Conservation (phyloP, 1,140 invertebrate species). For the Zaprionus kolodkinae region DNA sequence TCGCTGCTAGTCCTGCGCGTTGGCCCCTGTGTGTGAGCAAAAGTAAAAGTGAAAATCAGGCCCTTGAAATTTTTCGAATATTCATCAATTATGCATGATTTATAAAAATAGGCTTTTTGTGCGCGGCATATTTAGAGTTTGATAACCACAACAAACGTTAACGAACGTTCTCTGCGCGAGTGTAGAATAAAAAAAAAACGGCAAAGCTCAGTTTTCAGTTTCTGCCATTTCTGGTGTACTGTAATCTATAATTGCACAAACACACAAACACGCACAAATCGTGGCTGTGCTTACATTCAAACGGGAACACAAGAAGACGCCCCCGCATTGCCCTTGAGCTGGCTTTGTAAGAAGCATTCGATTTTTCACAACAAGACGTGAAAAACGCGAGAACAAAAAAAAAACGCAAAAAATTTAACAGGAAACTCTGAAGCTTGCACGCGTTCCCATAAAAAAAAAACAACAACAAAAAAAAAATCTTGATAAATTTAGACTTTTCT, state of each 20-base stretch:
- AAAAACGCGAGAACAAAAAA: slow-evolving; percentile 52
- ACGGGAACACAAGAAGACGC: slow-evolving; percentile 60
- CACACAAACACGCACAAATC: slow-evolving; percentile 40
- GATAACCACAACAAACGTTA: slow-evolving; percentile 6
- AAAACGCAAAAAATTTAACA: slow-evolving; percentile 11
- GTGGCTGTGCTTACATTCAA: slow-evolving; percentile 29
- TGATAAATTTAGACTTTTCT: not conserved
- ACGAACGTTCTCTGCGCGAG: slow-evolving; percentile 11
- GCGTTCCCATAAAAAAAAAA: slow-evolving; percentile 15
- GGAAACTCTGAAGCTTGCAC: slow-evolving; percentile 25
- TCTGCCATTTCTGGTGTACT: slow-evolving; percentile 50
- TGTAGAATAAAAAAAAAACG: slow-evolving; percentile 13
- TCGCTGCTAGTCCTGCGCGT: slow-evolving; percentile 66
- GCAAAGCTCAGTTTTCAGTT: slow-evolving; percentile 10
- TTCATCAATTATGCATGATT: slow-evolving; percentile 76
- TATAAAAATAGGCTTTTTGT: slow-evolving; percentile 24
- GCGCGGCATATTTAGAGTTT: slow-evolving; percentile 37
- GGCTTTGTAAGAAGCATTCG: slow-evolving; percentile 61
- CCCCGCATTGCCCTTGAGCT: slow-evolving; percentile 72
- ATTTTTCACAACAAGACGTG: slow-evolving; percentile 79
- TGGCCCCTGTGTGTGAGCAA: slow-evolving; percentile 60
- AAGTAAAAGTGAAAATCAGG: slow-evolving; percentile 80
- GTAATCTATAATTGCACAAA: slow-evolving; percentile 71
- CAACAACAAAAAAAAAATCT: slow-evolving; percentile 14
- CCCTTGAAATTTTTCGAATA: slow-evolving; percentile 65